These are phyloP conservation scores for Marmota flaviventris DNA, from an alignment of 2,113 vertebrate species.

Conservation along the genomic window DNA sequence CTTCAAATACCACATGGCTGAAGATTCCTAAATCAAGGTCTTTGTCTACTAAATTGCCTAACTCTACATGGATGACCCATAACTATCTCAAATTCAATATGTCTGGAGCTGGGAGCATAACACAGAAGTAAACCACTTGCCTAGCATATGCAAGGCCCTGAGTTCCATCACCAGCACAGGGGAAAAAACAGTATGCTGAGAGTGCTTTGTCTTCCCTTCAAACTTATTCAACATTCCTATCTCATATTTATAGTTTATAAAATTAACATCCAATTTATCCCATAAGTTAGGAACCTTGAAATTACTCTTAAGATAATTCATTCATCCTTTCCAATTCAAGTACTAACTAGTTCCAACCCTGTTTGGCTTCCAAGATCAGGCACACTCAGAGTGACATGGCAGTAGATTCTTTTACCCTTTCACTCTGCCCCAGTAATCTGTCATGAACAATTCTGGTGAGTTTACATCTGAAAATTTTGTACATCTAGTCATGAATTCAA, in stretches of 20 bases:
- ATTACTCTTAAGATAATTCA: neutral
- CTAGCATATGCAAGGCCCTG: neutral
- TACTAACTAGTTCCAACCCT: neutral
- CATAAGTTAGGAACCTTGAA: slow-evolving; percentile 15
- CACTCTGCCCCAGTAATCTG: neutral
- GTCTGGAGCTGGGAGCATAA: neutral
- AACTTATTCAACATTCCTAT: neutral
- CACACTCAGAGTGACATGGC: too few species aligned
- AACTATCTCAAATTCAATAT: neutral
- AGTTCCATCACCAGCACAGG: neutral
- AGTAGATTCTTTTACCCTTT: neutral
- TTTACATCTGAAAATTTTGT: neutral
- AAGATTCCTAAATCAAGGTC: neutral
- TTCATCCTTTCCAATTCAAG: neutral
- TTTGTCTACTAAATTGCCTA: neutral
- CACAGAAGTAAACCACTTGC: neutral
- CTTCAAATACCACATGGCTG: neutral
- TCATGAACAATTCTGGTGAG: neutral
- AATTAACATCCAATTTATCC: slow-evolving; percentile 33
- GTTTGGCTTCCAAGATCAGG: neutral
- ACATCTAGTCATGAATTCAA: neutral
- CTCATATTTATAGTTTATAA: neutral
- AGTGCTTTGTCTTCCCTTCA: neutral
- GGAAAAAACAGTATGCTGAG: neutral
- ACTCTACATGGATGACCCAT: neutral